Percentiles rank a stretch among this genome's conserved stretches.
Evolutionary conservation across 2,113 vertebrate species (phyloP).

Genomic region (Mormoops blainvillei): DNA sequence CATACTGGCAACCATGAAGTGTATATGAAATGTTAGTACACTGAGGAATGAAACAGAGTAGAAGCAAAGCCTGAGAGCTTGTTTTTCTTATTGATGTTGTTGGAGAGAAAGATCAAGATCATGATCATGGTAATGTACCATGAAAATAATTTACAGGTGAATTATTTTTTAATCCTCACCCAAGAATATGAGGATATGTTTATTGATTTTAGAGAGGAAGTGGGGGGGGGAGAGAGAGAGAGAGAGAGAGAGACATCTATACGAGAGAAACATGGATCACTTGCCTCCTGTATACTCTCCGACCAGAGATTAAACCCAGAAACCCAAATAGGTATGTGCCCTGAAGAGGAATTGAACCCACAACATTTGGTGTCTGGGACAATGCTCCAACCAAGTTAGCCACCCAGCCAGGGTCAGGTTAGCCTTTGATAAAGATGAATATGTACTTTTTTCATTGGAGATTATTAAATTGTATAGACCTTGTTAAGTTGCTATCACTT

Average conservation of each 20-base stretch:
- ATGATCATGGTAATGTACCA: neutral
- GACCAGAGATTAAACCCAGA: neutral
- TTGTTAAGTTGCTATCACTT: neutral
- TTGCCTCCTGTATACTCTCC: neutral
- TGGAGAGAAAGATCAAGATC: neutral
- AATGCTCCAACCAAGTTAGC: neutral
- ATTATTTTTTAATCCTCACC: neutral
- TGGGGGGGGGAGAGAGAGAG: neutral
- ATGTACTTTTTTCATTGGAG: neutral
- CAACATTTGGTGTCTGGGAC: neutral
- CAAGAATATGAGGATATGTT: neutral
- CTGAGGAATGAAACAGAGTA: neutral
- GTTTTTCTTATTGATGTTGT: neutral
- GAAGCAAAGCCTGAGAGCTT: neutral
- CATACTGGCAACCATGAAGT: neutral
- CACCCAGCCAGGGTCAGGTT: neutral
- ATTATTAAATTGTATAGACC: neutral
- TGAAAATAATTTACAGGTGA: neutral
- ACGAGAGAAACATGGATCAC: neutral
- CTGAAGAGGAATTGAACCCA: neutral
- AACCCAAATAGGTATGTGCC: neutral
- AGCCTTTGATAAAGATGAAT: neutral
- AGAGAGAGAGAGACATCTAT: neutral
- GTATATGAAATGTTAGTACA: neutral
- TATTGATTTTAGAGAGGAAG: neutral